phyloP scores from a whole-genome alignment of 2,797 vertebrate species.

The Crenichthys baileyi region DNA sequence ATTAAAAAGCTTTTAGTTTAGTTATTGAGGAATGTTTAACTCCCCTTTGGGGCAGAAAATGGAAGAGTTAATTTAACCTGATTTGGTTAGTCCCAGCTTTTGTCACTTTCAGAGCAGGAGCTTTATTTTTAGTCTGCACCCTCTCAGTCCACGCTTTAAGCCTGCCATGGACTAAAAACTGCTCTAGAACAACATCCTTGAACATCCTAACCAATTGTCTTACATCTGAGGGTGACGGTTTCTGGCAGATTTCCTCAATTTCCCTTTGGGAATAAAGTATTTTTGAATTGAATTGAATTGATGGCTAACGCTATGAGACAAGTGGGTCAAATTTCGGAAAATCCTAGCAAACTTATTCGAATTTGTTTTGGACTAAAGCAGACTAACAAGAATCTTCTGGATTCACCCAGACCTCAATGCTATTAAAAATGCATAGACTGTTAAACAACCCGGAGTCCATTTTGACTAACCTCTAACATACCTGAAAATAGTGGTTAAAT shows the following conservation, averaged over 20 bases:
- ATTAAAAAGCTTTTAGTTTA: not conserved
- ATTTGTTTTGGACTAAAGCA: not conserved
- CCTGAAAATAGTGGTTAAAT: not conserved
- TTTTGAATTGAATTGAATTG: too few relatives aligned
- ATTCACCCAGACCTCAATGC: not conserved
- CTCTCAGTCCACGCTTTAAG: not conserved
- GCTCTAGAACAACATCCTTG: not conserved
- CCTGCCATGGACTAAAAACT: not conserved
- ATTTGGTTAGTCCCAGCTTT: not conserved
- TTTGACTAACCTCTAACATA: not conserved
- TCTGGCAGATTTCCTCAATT: too few relatives aligned
- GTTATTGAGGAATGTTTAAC: not conserved
- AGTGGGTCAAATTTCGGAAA: not conserved
- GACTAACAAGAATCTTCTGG: too few relatives aligned
- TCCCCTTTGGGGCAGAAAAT: too few relatives aligned
- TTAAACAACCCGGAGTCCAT: not conserved
- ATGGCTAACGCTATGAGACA: not conserved
- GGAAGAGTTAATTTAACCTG: not conserved
- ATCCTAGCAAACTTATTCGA: not conserved
- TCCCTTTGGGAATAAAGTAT: too few relatives aligned
- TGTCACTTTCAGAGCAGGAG: too few relatives aligned
- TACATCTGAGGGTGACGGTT: not conserved
- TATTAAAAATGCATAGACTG: not conserved
- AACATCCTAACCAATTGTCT: not conserved
- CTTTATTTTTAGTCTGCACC: not conserved